Percentiles rank a stretch among this genome's conserved stretches.
phyloP scores from a whole-genome alignment of 1,140 invertebrate genomes.

The Harlomillsia oculata region DNA sequence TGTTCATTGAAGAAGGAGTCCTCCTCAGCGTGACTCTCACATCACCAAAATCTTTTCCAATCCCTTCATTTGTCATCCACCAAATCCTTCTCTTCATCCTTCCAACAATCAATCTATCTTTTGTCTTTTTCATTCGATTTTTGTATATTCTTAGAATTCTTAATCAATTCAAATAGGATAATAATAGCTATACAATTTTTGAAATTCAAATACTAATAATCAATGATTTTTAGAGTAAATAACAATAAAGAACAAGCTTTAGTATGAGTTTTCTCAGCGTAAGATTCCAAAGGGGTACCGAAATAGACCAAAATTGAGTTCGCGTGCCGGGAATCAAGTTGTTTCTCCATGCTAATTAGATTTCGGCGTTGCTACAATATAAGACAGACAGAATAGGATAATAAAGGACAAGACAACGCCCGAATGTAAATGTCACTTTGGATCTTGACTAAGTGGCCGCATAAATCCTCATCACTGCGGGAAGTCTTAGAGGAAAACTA shows the following conservation, averaged over 20 bases:
- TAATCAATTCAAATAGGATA: too few species aligned
- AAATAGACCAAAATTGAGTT: constrained; percentile 5
- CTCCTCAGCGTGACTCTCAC: constrained; percentile 17
- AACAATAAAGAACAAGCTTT: too few species aligned
- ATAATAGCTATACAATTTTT: too few species aligned
- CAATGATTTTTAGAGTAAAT: too few species aligned
- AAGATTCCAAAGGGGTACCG: too few species aligned
- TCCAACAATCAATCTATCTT: constrained; percentile 29
- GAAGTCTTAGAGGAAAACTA: constrained; percentile 7
- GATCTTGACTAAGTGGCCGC: constrained; percentile 17
- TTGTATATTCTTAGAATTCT: too few species aligned
- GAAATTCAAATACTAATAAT: too few species aligned
- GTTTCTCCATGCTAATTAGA: constrained; percentile 20
- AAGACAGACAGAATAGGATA: not conserved
- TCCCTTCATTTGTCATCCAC: constrained; percentile 24
- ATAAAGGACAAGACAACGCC: constrained; percentile 15
- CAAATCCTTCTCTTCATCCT: constrained; percentile 21
- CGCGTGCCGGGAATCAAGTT: constrained; percentile 18
- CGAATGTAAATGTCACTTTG: constrained; percentile 29
- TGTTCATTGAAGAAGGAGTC: not conserved
- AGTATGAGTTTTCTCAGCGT: too few species aligned
- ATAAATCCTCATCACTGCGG: constrained; percentile 19
- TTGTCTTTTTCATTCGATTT: too few species aligned
- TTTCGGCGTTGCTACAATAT: not conserved
- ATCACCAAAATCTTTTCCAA: constrained; percentile 21